A percentile compares a stretch with the other conserved stretches of the same genome.
These are phyloP conservation scores for Mormyrus lacerda DNA, from an alignment of 2,113 vertebrate species.

Conservation along the genomic window DNA sequence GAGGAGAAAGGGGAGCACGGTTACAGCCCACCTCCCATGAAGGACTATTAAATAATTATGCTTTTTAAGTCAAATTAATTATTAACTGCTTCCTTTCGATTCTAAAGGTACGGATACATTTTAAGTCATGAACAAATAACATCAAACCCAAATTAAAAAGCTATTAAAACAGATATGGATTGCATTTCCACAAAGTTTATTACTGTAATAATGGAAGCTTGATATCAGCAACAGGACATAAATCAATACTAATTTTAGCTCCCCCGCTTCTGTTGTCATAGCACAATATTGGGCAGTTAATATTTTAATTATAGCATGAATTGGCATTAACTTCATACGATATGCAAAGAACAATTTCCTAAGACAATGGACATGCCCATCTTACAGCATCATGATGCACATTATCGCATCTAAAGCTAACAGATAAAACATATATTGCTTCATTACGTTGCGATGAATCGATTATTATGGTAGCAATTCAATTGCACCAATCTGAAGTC, in stretches of 20 bases:
- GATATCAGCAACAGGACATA: neutral
- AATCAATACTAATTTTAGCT: neutral
- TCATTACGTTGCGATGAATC: neutral
- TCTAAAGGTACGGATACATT: neutral
- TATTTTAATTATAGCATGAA: neutral
- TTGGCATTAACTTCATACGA: neutral
- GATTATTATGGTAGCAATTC: neutral
- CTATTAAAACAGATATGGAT: conserved; percentile 2
- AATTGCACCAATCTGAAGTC: neutral
- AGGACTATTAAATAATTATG: neutral
- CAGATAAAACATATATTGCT: neutral
- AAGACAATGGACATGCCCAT: neutral
- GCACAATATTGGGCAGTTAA: neutral
- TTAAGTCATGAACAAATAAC: neutral
- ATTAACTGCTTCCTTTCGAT: neutral
- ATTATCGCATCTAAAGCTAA: neutral
- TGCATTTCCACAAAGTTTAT: neutral
- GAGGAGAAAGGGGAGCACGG: neutral
- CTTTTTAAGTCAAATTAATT: neutral
- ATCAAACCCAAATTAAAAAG: neutral
- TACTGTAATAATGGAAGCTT: neutral
- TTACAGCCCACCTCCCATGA: neutral
- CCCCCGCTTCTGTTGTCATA: neutral
- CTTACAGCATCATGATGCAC: neutral
- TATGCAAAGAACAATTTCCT: neutral